Evolutionary conservation across 2,113 vertebrate species (phyloP).

Genomic region (Agelaius phoeniceus): DNA sequence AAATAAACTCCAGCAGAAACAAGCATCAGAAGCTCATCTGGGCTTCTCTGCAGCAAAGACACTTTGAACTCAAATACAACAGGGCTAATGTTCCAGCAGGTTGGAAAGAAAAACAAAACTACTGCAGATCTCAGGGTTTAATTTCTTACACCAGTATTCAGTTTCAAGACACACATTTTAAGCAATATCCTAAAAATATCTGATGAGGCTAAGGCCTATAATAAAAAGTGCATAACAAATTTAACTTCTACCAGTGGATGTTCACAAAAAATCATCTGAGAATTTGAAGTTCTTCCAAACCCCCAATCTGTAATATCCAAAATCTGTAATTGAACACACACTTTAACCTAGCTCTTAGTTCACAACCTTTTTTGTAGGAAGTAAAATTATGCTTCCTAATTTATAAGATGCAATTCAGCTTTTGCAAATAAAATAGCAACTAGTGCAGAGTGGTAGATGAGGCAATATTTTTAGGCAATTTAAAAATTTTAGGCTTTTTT

Average conservation of each 20-base stretch:
- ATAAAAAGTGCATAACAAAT: not conserved
- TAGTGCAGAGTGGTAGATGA: not conserved
- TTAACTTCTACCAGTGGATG: not conserved
- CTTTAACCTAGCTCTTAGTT: not conserved
- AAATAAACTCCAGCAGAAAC: not conserved
- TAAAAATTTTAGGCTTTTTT: not conserved
- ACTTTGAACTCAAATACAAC: not conserved
- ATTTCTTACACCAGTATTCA: not conserved
- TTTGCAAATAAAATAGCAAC: not conserved
- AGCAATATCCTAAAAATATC: not conserved
- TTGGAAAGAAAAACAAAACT: not conserved
- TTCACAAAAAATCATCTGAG: not conserved
- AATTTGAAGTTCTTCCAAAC: not conserved
- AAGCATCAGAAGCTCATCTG: not conserved
- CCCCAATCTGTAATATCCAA: not conserved
- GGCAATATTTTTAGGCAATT: not conserved
- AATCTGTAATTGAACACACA: not conserved
- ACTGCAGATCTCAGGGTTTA: fast-evolving
- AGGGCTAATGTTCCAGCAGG: not conserved
- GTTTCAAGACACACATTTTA: not conserved
- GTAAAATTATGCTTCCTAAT: not conserved
- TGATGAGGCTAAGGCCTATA: not conserved
- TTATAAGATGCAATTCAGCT: not conserved
- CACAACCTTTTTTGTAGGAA: not conserved
- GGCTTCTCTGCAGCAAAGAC: not conserved